Evolutionary conservation across 2,113 vertebrate genomes (phyloP).

Genomic region (Xenopus tropicalis): UCB_Xtro_10.0 CM004446.2:15616001-15616500

Average conservation of each 20-base stretch:
- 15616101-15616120: background rate
- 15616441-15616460: constrained; percentile 62
- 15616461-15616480: constrained; percentile 72
- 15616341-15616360: too few species aligned
- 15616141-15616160: constrained; percentile 89
- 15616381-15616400: constrained; percentile 20
- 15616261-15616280: constrained; percentile 92
- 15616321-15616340: constrained; percentile 88
- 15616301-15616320: constrained; percentile 95
- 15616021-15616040: too few species aligned
- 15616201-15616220: constrained; percentile 82
- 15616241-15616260: constrained; percentile 93
- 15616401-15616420: constrained; percentile 57
- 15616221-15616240: constrained; percentile 91
- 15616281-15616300: constrained; percentile 96
- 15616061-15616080: too few species aligned
- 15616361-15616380: background rate
- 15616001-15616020: too few species aligned
- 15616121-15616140: constrained; percentile 79
- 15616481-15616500: constrained; percentile 32
- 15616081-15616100: too few species aligned
- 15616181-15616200: constrained; percentile 86
- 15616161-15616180: constrained; percentile 79
- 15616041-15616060: too few species aligned
- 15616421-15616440: constrained; percentile 65